These are phyloP conservation scores for Hermodice carunculata DNA, from an alignment of 2,888 invertebrate species.

Conservation along the genomic window DNA sequence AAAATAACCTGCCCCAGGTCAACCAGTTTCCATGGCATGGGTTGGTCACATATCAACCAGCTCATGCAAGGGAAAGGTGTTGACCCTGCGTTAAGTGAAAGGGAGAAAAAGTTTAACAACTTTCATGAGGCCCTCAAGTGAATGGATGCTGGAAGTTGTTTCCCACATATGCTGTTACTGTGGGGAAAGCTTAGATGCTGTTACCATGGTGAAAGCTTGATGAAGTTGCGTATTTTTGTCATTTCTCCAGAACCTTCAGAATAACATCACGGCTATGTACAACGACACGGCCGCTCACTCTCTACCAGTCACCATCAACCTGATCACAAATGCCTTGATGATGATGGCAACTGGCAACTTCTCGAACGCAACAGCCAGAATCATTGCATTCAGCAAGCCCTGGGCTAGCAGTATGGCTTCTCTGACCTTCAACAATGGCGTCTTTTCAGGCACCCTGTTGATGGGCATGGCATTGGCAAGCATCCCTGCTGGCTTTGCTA, in stretches of 20 bases:
- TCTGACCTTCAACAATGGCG: constrained; percentile 76
- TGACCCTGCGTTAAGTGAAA: no score
- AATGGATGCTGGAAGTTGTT: no score
- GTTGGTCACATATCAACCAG: no score
- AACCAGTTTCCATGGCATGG: no score
- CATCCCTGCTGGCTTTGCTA: constrained; percentile 82
- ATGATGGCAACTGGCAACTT: neutral
- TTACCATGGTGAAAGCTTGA: no score
- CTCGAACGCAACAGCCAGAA: neutral
- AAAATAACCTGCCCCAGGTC: no score
- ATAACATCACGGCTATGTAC: constrained; percentile 48
- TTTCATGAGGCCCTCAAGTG: no score
- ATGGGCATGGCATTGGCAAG: constrained; percentile 86
- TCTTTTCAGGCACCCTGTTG: constrained; percentile 81
- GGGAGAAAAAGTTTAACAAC: no score
- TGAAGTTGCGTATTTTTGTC: no score
- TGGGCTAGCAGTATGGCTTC: constrained; percentile 20
- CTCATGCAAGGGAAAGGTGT: no score
- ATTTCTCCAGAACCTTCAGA: neutral
- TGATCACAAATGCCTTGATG: constrained; percentile 50
- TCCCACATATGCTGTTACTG: no score
- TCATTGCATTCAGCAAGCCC: constrained; percentile 12
- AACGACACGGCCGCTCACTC: constrained; percentile 86
- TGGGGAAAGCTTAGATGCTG: no score
- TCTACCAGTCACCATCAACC: constrained; percentile 75